Evolutionary conservation across 2,888 invertebrate genomes (phyloP).

Genomic region (Polyploca ridens): DNA sequence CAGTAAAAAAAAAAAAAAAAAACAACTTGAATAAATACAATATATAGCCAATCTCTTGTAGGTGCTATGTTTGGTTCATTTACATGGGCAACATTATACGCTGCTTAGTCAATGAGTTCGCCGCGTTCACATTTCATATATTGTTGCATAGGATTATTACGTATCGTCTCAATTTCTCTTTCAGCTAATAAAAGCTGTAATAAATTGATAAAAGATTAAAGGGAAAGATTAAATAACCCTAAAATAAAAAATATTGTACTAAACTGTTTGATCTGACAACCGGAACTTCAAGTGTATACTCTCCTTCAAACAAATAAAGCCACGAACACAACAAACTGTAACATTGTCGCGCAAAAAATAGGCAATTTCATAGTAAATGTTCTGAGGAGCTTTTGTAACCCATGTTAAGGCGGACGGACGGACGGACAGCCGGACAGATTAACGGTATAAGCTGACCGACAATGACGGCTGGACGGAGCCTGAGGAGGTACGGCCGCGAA

Average conservation of each 20-base stretch:
- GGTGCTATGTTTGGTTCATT: too few species aligned
- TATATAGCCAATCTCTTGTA: too few species aligned
- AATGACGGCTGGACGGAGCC: slow-evolving; percentile 34
- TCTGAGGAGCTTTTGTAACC: slow-evolving; percentile 31
- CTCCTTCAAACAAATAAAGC: slow-evolving; percentile 10
- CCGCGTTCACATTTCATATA: too few species aligned
- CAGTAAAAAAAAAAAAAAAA: too few species aligned
- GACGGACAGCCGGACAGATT: slow-evolving; percentile 64
- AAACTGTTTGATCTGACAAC: not conserved
- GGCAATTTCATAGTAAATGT: slow-evolving; percentile 45
- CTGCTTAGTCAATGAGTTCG: too few species aligned
- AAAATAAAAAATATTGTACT: not conserved
- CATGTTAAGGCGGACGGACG: slow-evolving; percentile 40
- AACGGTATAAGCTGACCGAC: slow-evolving; percentile 50
- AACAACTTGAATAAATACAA: too few species aligned
- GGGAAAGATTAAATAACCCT: too few species aligned
- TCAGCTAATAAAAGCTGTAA: too few species aligned
- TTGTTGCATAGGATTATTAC: too few species aligned
- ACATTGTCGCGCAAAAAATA: slow-evolving; percentile 43
- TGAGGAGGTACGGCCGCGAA: not conserved
- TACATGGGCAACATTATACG: too few species aligned
- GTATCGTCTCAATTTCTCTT: too few species aligned
- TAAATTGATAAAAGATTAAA: too few species aligned
- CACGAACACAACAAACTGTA: slow-evolving; percentile 34
- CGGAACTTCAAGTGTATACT: not conserved